These are phyloP conservation scores for Amaurobius ferox DNA, from an alignment of 2,888 invertebrate genomes.

Conservation along the genomic window DNA sequence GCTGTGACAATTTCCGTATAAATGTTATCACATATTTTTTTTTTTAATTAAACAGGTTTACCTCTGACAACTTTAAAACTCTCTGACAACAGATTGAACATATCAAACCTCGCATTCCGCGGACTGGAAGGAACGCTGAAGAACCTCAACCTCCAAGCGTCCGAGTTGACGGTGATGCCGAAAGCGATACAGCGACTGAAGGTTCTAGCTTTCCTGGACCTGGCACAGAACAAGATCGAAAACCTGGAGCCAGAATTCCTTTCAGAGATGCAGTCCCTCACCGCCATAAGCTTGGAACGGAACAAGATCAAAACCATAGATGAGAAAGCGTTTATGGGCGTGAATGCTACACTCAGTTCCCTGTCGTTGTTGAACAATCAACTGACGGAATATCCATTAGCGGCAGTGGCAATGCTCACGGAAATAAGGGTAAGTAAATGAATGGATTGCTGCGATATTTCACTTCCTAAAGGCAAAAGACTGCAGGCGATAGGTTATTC, in stretches of 20 bases:
- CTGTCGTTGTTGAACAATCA: slow-evolving; percentile 92
- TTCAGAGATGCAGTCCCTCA: slow-evolving; percentile 85
- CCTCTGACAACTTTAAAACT: slow-evolving; percentile 81
- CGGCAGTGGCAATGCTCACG: slow-evolving; percentile 85
- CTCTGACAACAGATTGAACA: slow-evolving; percentile 88
- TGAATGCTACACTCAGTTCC: slow-evolving; percentile 89
- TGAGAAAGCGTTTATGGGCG: slow-evolving; percentile 86
- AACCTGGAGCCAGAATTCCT: slow-evolving; percentile 80
- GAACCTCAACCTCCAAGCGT: slow-evolving; percentile 92
- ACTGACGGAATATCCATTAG: slow-evolving; percentile 89
- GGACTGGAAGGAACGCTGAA: slow-evolving; percentile 89
- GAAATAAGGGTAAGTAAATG: slow-evolving; percentile 83
- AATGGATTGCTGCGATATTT: too few relatives aligned
- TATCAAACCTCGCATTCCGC: slow-evolving; percentile 84
- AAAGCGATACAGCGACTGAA: slow-evolving; percentile 86
- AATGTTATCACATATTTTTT: too few relatives aligned
- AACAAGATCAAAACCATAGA: slow-evolving; percentile 89
- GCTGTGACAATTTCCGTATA: too few relatives aligned
- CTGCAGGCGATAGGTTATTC: too few relatives aligned
- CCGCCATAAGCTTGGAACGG: slow-evolving; percentile 92
- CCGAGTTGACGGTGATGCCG: slow-evolving; percentile 87
- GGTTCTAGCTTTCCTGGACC: slow-evolving; percentile 90
- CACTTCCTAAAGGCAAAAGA: too few relatives aligned
- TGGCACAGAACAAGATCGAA: slow-evolving; percentile 91
- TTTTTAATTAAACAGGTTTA: slow-evolving; percentile 81